Conservation (phyloP, 2,797 vertebrate species). For the Sebastes kiyomatsui region DNA sequence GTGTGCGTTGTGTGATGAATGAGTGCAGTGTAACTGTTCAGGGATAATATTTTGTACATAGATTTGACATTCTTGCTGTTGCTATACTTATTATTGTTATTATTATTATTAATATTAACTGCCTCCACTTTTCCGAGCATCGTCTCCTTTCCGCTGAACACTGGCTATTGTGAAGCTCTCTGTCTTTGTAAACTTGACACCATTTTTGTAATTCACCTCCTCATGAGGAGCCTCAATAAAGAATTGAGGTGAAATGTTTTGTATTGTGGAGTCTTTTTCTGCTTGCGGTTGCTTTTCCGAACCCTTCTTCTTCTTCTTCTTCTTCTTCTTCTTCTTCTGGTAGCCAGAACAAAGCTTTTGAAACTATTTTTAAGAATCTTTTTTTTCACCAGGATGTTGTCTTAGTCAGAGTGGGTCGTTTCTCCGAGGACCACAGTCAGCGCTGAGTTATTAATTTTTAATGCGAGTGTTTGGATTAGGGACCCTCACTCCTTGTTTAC, state of each 20-base stretch:
- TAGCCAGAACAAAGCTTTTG: slow-evolving; percentile 53
- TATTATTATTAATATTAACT: slow-evolving; percentile 49
- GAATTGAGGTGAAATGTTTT: slow-evolving; percentile 67
- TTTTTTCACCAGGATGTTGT: slow-evolving; percentile 50
- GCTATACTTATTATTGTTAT: slow-evolving; percentile 41
- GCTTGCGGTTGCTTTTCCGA: neutral
- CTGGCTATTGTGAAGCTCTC: slow-evolving; percentile 62
- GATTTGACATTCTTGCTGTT: slow-evolving; percentile 55
- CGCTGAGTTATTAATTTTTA: slow-evolving; percentile 78
- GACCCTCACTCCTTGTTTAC: slow-evolving; percentile 76
- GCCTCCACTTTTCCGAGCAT: slow-evolving; percentile 50
- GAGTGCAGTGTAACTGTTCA: slow-evolving; percentile 77
- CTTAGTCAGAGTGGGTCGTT: slow-evolving; percentile 58
- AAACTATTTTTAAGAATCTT: slow-evolving; percentile 61
- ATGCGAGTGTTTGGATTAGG: slow-evolving; percentile 73
- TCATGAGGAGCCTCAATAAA: slow-evolving; percentile 81
- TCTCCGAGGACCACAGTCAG: slow-evolving; percentile 71
- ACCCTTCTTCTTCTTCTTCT: neutral
- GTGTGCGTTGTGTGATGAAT: slow-evolving; percentile 51
- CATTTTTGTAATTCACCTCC: slow-evolving; percentile 75
- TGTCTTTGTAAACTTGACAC: slow-evolving; percentile 74
- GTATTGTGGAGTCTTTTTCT: slow-evolving; percentile 10
- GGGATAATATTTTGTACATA: slow-evolving; percentile 78
- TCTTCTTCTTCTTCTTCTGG: slow-evolving; percentile 9
- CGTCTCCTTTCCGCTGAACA: slow-evolving; percentile 39